Evolutionary conservation across 2,113 vertebrate genomes (phyloP), one percentile per base, ranked within the genome.

Genomic region (Poeciliopsis turrubarensis): DNA sequence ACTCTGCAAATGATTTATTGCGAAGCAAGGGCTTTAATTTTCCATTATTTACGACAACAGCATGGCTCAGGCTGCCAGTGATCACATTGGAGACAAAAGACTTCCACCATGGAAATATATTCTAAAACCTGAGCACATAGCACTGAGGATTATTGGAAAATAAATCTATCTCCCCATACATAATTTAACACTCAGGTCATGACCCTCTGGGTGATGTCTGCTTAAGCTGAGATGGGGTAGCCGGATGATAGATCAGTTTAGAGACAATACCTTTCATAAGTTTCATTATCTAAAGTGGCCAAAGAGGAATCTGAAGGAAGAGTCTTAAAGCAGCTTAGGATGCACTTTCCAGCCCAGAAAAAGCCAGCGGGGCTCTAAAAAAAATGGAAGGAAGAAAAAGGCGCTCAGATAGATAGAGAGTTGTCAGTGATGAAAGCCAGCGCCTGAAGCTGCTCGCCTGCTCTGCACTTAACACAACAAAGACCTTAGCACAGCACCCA

Each of bases 281-380:
- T 79, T 75, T 91, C 85, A 92, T 92, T 91, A 91, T 73, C 80
- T 90, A 86, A 91, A 91, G 91, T 90, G 89, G 72, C 66, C 65
- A 65, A 54, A 32, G 37, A 65, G 60, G 32, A 85, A 68, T 64
- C 70, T 34, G 60, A 26, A 70, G 62, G 32, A 61, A 60, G 84
- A 82, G 67, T 77, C 83, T 77, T 69, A 37, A 41, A 85, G 79
- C 34, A 85, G 73, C 39, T 88, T 83, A 68, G 70, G 71, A 71
- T 68, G 71, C 69, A 27, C 60, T 61, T 64, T 39, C 54, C 60
- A 22, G 37, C 17, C 62, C 19, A 67, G 3, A 66, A 72, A 68
- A 44, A 80, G 27, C 65, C 73, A 72, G 30, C 8, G 0, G 61
- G 32, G 11, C 65, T 39, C 30, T 41, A 14, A n/a, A 29, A 29